Evolutionary conservation across 2,888 invertebrate genomes (phyloP), one percentile per base, ranked within the genome.

Genomic region (Drosophila prostipennis): DNA sequence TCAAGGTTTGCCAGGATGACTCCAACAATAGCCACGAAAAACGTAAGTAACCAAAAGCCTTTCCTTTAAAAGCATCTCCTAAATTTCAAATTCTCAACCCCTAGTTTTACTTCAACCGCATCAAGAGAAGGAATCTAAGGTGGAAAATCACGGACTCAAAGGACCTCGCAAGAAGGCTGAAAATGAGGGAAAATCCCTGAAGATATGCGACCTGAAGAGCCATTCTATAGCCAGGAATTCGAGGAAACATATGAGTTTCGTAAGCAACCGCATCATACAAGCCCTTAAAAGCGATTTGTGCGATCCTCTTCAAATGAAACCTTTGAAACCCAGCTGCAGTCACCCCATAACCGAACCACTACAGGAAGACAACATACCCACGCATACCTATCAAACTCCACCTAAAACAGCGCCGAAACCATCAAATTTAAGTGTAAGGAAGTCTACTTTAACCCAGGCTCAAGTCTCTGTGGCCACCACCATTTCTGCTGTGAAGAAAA

Each of bases 231-330:
- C 70, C 4, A 77, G 79, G 8, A 63, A 76, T 6, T 52, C 60
- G 0, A 69, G 74, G 3, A 84, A 77, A 43, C 73, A 61, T 2
- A 56, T 89, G 58, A 58, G 60, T 23, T 54, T n/a, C 19, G 61
- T 89, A 1, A 89, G 80, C 40, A 76, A 76, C 5, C 83, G 78
- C n/a, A 86, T 88, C 29, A 53, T 81, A 4, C 72, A 59, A 19
- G 71, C 77, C 0, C 53, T 81, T 11, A 51, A 68, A 23, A 52
- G 40, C 10, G 72, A 78, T 19, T 10, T 2, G 29, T 6, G 14
- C 8, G 16, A 39, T 19, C 32, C 16, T 0, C 23, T 6, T 14
- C 29, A 29, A 14, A 29, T 29, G n/a, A 45, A 45, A 14, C 26
- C 26, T 8, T 0, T 2, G 3, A 29, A 10, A 3, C 19, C 42